Conservation (phyloP, 2,888 invertebrate genomes). For the Lasioglossum morio region DNA sequence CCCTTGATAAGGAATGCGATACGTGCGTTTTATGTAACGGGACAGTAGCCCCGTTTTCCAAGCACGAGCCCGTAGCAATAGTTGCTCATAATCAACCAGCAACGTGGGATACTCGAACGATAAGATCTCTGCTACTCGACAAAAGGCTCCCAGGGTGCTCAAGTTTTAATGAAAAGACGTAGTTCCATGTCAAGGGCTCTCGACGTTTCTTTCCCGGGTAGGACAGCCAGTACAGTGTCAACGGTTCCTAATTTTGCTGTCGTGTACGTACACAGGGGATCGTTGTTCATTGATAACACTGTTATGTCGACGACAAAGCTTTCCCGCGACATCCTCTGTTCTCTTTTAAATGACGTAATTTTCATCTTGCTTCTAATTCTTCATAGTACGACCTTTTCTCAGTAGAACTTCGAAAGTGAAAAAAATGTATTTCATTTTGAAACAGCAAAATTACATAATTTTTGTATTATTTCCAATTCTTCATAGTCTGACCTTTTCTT, state of each 20-base stretch:
- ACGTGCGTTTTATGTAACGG: not conserved
- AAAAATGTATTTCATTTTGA: too few species aligned
- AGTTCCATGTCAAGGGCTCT: conserved; percentile 46
- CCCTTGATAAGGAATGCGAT: not conserved
- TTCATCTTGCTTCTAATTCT: too few species aligned
- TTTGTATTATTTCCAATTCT: too few species aligned
- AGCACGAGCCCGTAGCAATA: not conserved
- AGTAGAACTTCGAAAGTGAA: too few species aligned
- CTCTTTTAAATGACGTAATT: too few species aligned
- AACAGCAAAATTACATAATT: too few species aligned
- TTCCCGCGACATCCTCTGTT: too few species aligned
- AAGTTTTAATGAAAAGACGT: conserved; percentile 42
- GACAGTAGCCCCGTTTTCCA: not conserved
- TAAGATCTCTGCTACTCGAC: conserved; percentile 27
- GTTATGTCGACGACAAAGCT: not conserved
- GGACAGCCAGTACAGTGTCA: conserved; percentile 6
- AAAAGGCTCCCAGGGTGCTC: conserved; percentile 33
- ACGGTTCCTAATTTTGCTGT: conserved; percentile 23
- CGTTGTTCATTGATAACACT: not conserved
- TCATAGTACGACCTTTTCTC: too few species aligned
- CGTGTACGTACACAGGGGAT: not conserved
- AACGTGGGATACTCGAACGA: conserved; percentile 20
- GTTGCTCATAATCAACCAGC: conserved; percentile 1
- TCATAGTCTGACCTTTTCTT: too few species aligned
- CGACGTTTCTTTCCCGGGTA: conserved; percentile 1